These are phyloP conservation scores for Synanthedon andrenaeformis DNA, from an alignment of 2,888 invertebrate species.

Conservation along the genomic window DNA sequence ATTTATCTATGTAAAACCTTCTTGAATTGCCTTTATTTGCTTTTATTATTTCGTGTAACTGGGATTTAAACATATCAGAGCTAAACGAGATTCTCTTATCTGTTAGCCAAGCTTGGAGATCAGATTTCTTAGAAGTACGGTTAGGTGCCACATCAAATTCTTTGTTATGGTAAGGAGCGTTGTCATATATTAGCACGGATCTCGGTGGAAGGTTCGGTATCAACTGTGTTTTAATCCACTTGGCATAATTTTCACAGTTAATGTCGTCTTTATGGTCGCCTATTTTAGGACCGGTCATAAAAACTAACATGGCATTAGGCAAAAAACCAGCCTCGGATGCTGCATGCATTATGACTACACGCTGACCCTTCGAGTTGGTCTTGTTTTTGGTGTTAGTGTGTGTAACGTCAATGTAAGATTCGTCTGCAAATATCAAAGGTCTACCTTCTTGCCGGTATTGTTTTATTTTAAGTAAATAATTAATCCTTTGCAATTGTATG, in stretches of 20 bases:
- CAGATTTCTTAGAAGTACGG: slow-evolving; percentile 10
- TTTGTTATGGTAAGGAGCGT: slow-evolving; percentile 19
- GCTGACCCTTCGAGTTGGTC: slow-evolving; percentile 8
- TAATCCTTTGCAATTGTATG: slow-evolving; percentile 6
- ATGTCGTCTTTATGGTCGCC: slow-evolving; percentile 15
- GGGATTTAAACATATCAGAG: slow-evolving; percentile 5
- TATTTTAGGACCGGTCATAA: slow-evolving; percentile 8
- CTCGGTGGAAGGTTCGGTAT: slow-evolving; percentile 8
- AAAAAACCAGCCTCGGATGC: slow-evolving; percentile 13
- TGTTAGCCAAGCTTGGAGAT: slow-evolving; percentile 12
- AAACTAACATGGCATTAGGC: slow-evolving; percentile 5
- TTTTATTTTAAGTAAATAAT: slow-evolving; percentile 6
- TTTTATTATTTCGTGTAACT: slow-evolving; percentile 8
- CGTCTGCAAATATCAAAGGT: slow-evolving; percentile 9
- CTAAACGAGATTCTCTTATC: slow-evolving; percentile 7
- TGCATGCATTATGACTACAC: slow-evolving; percentile 11
- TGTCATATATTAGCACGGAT: slow-evolving; percentile 15
- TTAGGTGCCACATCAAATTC: slow-evolving; percentile 9
- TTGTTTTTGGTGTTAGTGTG: slow-evolving; percentile 4
- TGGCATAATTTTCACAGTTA: slow-evolving; percentile 11
- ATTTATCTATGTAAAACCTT: neutral
- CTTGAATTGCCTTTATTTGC: slow-evolving; percentile 4
- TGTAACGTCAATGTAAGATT: slow-evolving; percentile 8
- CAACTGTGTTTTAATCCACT: slow-evolving; percentile 16
- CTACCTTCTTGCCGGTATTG: slow-evolving; percentile 7